Evolutionary conservation across 2,888 invertebrate genomes (phyloP).

Genomic region (Phlogophora meticulosa): DNA sequence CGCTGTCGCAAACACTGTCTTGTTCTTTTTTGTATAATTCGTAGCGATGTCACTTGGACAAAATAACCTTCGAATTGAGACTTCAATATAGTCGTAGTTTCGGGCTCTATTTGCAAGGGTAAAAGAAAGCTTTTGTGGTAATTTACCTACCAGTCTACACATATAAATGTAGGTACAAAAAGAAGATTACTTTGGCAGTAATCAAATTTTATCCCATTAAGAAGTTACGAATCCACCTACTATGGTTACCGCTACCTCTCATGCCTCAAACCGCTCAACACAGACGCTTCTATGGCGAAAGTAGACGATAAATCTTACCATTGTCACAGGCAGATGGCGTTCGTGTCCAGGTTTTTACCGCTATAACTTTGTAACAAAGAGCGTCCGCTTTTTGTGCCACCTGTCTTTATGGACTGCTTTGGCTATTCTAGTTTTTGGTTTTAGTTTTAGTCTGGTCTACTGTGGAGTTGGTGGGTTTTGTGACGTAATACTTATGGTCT

Average conservation of each 20-base stretch:
- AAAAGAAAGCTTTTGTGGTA: too few species aligned
- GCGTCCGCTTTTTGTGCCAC: slow-evolving; percentile 75
- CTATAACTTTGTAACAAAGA: slow-evolving; percentile 84
- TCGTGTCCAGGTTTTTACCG: slow-evolving; percentile 84
- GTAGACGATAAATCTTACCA: slow-evolving; percentile 85
- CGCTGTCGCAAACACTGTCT: too few species aligned
- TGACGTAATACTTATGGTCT: not conserved
- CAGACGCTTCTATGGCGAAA: slow-evolving; percentile 73
- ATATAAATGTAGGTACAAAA: too few species aligned
- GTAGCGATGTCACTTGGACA: too few species aligned
- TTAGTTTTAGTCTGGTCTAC: slow-evolving; percentile 51
- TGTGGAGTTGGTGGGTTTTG: not conserved
- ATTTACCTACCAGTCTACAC: too few species aligned
- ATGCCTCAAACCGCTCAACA: slow-evolving; percentile 48
- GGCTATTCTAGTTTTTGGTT: slow-evolving; percentile 54
- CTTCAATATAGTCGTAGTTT: too few species aligned
- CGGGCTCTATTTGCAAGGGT: too few species aligned
- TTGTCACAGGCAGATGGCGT: slow-evolving; percentile 87
- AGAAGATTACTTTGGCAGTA: too few species aligned
- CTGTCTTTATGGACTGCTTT: slow-evolving; percentile 68
- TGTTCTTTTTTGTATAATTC: too few species aligned
- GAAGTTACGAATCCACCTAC: too few species aligned
- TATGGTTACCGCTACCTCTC: slow-evolving; percentile 41
- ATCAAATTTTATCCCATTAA: too few species aligned
- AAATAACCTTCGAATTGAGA: too few species aligned